Evolutionary conservation across 2,113 vertebrate species (phyloP).

Genomic region (Cairina moschata): DNA sequence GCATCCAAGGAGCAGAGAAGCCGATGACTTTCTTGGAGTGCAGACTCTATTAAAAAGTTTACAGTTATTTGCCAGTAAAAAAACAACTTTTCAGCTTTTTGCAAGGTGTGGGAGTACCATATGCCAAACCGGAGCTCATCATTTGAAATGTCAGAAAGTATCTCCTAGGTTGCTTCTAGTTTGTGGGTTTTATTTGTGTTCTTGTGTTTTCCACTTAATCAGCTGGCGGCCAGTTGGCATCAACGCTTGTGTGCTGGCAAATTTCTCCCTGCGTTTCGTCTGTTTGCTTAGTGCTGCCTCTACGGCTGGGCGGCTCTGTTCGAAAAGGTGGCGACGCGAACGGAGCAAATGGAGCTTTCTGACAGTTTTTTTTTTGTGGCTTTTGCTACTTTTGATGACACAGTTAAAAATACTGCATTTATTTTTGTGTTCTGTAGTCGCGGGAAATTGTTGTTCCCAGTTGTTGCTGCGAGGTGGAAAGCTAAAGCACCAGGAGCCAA

Average conservation of each 20-base stretch:
- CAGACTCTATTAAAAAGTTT: background rate
- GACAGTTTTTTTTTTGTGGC: background rate
- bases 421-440: background rate
- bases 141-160: background rate
- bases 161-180: background rate
- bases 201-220: background rate
- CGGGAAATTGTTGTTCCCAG: background rate
- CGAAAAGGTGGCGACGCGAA: background rate
- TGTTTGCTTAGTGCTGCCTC: background rate
- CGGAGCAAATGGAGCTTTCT: background rate
- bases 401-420: fast-evolving
- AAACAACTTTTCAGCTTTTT: background rate
- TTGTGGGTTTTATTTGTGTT: background rate
- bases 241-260: background rate
- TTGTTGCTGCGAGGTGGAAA: background rate
- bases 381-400: background rate
- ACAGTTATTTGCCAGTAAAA: background rate
- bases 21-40: background rate
- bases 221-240: background rate
- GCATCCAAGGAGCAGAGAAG: background rate
- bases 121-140: background rate
- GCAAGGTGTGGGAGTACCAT: background rate
- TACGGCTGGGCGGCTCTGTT: background rate
- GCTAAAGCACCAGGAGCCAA: background rate
- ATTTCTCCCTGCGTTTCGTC: background rate